Percentiles rank a stretch among this genome's conserved stretches.
phyloP scores from a whole-genome alignment of 2,888 invertebrate genomes.

The Hirtodrosophila cameraria region DNA sequence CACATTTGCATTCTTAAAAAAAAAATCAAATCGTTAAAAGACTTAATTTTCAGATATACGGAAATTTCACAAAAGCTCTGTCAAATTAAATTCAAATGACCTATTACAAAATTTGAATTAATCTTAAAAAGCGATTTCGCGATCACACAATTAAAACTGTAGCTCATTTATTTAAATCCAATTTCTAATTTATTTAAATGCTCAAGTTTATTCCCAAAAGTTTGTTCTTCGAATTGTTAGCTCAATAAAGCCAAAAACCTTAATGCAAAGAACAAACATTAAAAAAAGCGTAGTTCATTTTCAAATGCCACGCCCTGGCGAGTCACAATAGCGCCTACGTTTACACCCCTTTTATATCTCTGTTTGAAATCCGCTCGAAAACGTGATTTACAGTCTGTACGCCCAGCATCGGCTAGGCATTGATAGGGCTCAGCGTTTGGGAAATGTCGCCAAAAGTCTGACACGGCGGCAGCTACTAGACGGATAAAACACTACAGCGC shows the following conservation, averaged over 20 bases:
- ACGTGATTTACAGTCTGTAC: slow-evolving; percentile 20
- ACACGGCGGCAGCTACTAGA: slow-evolving; percentile 4
- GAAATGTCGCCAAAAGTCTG: slow-evolving; percentile 45
- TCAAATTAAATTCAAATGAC: too few relatives aligned
- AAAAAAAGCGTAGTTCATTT: slow-evolving; percentile 15
- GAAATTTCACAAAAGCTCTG: too few relatives aligned
- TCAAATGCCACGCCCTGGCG: slow-evolving; percentile 33
- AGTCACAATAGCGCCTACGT: not conserved
- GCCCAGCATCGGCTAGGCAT: slow-evolving; percentile 38
- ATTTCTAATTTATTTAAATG: too few relatives aligned
- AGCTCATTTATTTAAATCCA: too few relatives aligned
- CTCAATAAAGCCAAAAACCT: not conserved
- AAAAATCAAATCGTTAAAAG: too few relatives aligned
- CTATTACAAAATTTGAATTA: too few relatives aligned
- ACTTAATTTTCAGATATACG: too few relatives aligned
- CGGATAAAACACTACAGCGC: slow-evolving; percentile 9
- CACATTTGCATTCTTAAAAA: too few relatives aligned
- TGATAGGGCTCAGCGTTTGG: slow-evolving; percentile 48
- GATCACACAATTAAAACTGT: too few relatives aligned
- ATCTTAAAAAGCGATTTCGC: too few relatives aligned
- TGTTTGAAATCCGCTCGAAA: not conserved
- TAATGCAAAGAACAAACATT: not conserved
- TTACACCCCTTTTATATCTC: not conserved
- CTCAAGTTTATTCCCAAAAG: too few relatives aligned
- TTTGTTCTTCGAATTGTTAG: too few relatives aligned